Conservation (phyloP, 1,140 invertebrate genomes). For the Lamellibrachia luymesi region DNA sequence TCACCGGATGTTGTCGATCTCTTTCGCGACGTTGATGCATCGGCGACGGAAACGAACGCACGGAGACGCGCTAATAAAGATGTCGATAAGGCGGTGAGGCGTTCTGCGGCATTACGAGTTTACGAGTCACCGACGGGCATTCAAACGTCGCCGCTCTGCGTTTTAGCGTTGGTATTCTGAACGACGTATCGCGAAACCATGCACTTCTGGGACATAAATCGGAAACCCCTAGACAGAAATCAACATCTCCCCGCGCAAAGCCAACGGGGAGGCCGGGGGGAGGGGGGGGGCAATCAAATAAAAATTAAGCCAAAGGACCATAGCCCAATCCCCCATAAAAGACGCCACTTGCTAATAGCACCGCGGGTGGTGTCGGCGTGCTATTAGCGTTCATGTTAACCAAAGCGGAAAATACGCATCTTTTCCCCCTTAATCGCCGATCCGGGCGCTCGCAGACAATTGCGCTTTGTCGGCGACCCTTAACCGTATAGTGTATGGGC, state of each 20-base stretch:
- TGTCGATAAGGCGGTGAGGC: not conserved
- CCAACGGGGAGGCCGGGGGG: too few relatives aligned
- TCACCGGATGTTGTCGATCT: not conserved
- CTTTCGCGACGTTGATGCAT: not conserved
- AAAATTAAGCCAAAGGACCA: too few relatives aligned
- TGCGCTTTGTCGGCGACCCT: too few relatives aligned
- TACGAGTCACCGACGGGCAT: not conserved
- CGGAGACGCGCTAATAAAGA: not conserved
- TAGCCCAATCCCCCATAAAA: too few relatives aligned
- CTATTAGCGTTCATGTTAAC: too few relatives aligned
- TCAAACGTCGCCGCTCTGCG: not conserved
- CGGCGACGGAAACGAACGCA: not conserved
- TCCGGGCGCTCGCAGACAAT: too few relatives aligned
- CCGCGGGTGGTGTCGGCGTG: too few relatives aligned
- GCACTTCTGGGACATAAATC: not conserved
- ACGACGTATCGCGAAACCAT: not conserved
- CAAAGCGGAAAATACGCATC: too few relatives aligned
- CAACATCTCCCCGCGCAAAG: not conserved
- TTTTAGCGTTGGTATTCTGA: not conserved
- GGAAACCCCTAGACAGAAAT: not conserved
- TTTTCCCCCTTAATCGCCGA: too few relatives aligned
- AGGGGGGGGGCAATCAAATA: too few relatives aligned
- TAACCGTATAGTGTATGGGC: too few relatives aligned
- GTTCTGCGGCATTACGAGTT: not conserved
- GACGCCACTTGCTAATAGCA: too few relatives aligned